Base-by-base conservation (phyloP, 2,888 invertebrate genomes). In the Polymixis flavicincta region DNA sequence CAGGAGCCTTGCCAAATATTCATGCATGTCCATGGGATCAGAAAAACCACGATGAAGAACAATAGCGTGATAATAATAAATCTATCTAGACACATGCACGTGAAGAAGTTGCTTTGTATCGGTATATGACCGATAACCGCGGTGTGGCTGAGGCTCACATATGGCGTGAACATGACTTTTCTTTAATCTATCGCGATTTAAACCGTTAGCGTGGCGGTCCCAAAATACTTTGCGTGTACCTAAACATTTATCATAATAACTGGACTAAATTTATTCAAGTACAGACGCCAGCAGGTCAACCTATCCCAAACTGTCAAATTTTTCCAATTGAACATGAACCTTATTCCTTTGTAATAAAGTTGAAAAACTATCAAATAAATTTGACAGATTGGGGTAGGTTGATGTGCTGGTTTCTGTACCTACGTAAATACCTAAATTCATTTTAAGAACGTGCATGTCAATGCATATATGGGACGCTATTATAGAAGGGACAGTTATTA, bases 161-260 rank as follows among this genome's bases (percentile, higher is more conserved):
- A 91, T 90, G 90, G 88, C 87, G 87, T 90, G 87, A 90, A 90
- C 87, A 81, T 80, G 80, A 60, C 84, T 72, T 78, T 88, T 87
- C 86, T 87, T 85, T 83, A 85, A 90, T 89, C 87, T 84, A 87
- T 89, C 80, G 78, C 80, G 75, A 73, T 82, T 89, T 89, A 80
- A 85, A 78, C 90, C 88, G 89, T 82, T 77, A 78, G 66, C 71
- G 61, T 52, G 67, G 55, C 57, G 37, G 28, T 84, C 84, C 77
- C 66, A 70, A 83, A 85, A 87, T 80, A 84, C 66, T 63, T 73
- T 74, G 54, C 50, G 19, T 64, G 22, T 54, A 45, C 19, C 42
- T 63, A n/a, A 60, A 19, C 6, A n/a, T 2, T 54, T 63, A 64
- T 37, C n/a, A 69, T 32, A 17, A n/a, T 63, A 42, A 22, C 22